Percentiles rank a stretch among this genome's conserved stretches.
These are phyloP conservation scores for Otus sunia DNA, from an alignment of 2,113 vertebrate species.

Conservation along the genomic window DNA sequence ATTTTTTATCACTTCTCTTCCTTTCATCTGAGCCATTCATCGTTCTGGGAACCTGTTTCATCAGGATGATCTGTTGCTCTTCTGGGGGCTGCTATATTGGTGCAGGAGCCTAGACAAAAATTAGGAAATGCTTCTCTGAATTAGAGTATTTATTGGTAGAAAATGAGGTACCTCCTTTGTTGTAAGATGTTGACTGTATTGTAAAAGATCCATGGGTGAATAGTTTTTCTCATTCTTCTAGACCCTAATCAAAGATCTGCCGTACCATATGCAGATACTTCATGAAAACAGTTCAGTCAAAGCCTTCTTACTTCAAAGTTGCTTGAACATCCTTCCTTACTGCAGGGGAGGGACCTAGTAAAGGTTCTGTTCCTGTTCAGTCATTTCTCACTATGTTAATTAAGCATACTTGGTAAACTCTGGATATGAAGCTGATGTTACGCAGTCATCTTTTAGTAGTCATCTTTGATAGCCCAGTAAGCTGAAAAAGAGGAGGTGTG, in stretches of 20 bases:
- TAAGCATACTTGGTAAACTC: neutral
- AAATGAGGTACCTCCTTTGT: neutral
- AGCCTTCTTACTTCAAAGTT: neutral
- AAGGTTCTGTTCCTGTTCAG: neutral
- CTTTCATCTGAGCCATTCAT: neutral
- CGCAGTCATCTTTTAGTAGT: neutral
- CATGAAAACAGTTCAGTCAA: neutral
- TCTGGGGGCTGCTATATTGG: neutral
- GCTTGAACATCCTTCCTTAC: neutral
- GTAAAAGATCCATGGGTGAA: neutral
- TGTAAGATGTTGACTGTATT: neutral
- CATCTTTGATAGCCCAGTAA: neutral
- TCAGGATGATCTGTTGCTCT: neutral
- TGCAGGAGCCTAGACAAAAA: neutral
- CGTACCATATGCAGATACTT: neutral
- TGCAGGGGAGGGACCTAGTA: neutral
- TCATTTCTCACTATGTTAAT: neutral
- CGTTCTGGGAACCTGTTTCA: neutral
- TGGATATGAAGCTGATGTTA: neutral
- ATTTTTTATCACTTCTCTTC: neutral
- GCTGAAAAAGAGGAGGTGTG: neutral
- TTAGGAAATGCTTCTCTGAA: neutral
- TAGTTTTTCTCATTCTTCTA: neutral
- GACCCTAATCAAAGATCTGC: neutral
- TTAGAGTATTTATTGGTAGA: neutral